Evolutionary conservation across 1,140 invertebrate species (phyloP).

Genomic region (Patella vulgata): DNA sequence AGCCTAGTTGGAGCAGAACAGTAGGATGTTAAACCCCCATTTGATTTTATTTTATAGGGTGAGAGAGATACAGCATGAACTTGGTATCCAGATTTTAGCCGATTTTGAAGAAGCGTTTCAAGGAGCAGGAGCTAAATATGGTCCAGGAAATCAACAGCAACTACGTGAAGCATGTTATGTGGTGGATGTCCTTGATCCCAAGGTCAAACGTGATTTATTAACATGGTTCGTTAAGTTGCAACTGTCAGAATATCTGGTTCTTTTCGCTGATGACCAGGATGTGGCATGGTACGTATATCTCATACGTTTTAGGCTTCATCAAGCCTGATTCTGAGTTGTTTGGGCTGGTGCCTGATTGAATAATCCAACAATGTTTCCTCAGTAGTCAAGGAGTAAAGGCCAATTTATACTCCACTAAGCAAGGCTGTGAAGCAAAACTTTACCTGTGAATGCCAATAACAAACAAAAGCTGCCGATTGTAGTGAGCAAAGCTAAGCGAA

Average conservation of each 20-base stretch:
- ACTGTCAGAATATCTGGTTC: conserved; percentile 90
- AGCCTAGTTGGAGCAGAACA: too few species aligned
- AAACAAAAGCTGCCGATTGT: too few species aligned
- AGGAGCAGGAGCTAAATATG: conserved; percentile 77
- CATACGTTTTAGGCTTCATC: conserved; percentile 1
- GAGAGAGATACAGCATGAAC: conserved; percentile 82
- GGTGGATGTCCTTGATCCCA: conserved; percentile 88
- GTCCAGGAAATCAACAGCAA: conserved; percentile 74
- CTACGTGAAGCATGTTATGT: conserved; percentile 93
- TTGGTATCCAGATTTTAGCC: conserved; percentile 90
- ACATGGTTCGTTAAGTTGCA: conserved; percentile 93
- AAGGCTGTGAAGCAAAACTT: too few species aligned
- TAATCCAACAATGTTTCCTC: too few species aligned
- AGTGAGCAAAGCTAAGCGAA: too few species aligned
- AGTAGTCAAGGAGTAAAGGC: too few species aligned
- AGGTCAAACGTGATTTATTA: conserved; percentile 88
- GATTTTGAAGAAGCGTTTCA: conserved; percentile 95
- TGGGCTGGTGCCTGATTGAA: too few species aligned
- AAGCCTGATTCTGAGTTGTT: background rate
- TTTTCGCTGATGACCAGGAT: conserved; percentile 96
- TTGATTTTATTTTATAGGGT: conserved; percentile 81
- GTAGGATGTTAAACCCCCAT: too few species aligned
- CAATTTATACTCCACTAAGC: too few species aligned
- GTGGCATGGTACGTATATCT: conserved; percentile 52
- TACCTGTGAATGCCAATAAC: too few species aligned